Evolutionary conservation across 1,140 invertebrate genomes (phyloP).

Genomic region (Euschistus heros): DNA sequence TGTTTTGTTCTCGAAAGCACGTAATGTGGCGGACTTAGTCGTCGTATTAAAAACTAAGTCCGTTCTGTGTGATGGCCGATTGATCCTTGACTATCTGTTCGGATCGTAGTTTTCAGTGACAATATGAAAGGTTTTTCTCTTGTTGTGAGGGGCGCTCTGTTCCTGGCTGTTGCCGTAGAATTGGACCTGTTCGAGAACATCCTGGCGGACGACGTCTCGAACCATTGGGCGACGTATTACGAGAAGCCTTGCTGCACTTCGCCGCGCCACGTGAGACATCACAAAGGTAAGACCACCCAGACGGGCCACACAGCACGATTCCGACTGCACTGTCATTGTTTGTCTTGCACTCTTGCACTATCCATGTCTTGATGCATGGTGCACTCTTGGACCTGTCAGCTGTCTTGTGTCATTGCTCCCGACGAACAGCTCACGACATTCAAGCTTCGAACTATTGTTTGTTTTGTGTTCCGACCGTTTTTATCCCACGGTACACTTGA

Average conservation of each 20-base stretch:
- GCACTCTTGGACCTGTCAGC: too few relatives aligned
- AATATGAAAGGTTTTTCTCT: slow-evolving; percentile 21
- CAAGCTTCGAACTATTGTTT: too few relatives aligned
- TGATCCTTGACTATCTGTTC: background rate
- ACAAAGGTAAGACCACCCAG: slow-evolving; percentile 29
- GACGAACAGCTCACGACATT: too few relatives aligned
- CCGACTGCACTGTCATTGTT: too few relatives aligned
- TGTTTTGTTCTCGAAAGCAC: background rate
- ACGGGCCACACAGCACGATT: too few relatives aligned
- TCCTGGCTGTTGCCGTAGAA: slow-evolving; percentile 16
- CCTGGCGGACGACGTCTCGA: slow-evolving; percentile 18
- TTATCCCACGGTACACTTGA: too few relatives aligned
- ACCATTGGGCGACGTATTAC: slow-evolving; percentile 30
- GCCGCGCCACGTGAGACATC: slow-evolving; percentile 28
- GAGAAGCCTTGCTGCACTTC: slow-evolving; percentile 30
- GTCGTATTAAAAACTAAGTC: background rate
- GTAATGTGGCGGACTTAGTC: background rate
- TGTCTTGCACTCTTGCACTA: too few relatives aligned
- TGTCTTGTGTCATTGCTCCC: too few relatives aligned
- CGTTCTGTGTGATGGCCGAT: slow-evolving; percentile 1
- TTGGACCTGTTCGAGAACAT: slow-evolving; percentile 12
- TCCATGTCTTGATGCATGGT: too few relatives aligned
- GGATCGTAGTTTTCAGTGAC: background rate
- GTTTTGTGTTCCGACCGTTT: too few relatives aligned
- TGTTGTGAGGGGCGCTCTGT: slow-evolving; percentile 13